Evolutionary conservation across 2,113 vertebrate genomes (phyloP).

Genomic region (Cheilinus undulatus): DNA sequence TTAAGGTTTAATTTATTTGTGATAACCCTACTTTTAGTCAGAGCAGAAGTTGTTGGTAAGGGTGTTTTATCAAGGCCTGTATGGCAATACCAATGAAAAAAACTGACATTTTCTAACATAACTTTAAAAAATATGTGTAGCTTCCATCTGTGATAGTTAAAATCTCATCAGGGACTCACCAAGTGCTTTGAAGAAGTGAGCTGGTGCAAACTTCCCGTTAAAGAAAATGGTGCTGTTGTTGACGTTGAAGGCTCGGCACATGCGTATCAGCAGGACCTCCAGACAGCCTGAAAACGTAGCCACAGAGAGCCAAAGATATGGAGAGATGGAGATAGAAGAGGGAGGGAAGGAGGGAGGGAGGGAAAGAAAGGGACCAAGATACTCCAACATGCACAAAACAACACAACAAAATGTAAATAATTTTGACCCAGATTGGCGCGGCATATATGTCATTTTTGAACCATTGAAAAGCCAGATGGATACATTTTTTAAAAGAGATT

Average conservation of each 20-base stretch:
- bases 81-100: not conserved
- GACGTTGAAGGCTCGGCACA: conserved; percentile 90
- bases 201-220: conserved; percentile 88
- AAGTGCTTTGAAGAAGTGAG: conserved; percentile 90
- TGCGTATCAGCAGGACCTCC: conserved; percentile 91
- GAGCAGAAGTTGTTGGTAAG: too few species aligned
- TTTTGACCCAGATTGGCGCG: conserved; percentile 66
- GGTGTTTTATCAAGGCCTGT: too few species aligned
- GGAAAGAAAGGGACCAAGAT: conserved; percentile 30
- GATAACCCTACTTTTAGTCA: too few species aligned
- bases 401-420: conserved; percentile 63
- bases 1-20: too few species aligned
- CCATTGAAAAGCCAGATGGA: conserved; percentile 50
- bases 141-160: not conserved
- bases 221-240: conserved; percentile 90
- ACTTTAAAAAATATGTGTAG: not conserved
- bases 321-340: conserved; percentile 33
- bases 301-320: conserved; percentile 60
- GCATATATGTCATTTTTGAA: conserved; percentile 61
- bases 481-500: conserved; percentile 44
- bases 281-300: conserved; percentile 86
- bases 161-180: conserved; percentile 80
- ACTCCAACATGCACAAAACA: conserved; percentile 76
- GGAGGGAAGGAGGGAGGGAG: not conserved
- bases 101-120: not conserved